A percentile compares a stretch with the other conserved stretches of the same genome.
Conservation (phyloP, 2,888 invertebrate species). For the Timema podura region DNA sequence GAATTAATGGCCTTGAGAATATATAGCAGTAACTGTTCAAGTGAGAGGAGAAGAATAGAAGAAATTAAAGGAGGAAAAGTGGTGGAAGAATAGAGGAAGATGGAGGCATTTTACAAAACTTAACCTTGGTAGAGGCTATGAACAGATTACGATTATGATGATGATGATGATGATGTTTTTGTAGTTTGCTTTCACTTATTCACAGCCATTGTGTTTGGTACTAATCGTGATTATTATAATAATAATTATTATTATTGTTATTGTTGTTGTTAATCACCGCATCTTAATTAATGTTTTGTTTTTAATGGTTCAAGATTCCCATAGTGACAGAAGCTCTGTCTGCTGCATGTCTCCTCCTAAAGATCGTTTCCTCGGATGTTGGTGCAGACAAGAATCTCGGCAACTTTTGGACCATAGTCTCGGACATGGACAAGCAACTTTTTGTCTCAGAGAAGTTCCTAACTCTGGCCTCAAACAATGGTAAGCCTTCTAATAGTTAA, state of each 20-base stretch:
- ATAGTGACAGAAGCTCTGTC: slow-evolving; percentile 69
- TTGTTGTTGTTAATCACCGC: not conserved
- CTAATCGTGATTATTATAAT: no score
- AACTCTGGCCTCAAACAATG: slow-evolving; percentile 63
- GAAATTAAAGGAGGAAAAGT: no score
- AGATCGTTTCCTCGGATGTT: slow-evolving; percentile 51
- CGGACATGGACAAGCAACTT: slow-evolving; percentile 71
- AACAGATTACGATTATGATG: not conserved
- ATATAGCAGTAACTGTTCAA: no score
- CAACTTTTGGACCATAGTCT: slow-evolving; percentile 64
- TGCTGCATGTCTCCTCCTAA: slow-evolving; percentile 63
- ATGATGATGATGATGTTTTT: not conserved
- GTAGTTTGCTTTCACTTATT: not conserved
- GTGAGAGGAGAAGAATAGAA: no score
- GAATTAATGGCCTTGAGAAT: no score
- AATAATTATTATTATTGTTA: no score
- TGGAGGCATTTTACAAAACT: no score
- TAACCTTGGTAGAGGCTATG: not conserved
- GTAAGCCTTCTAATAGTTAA: slow-evolving; percentile 39
- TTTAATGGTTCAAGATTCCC: slow-evolving; percentile 43
- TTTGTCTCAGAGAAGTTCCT: slow-evolving; percentile 82
- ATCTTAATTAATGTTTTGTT: slow-evolving; percentile 9
- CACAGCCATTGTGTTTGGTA: no score
- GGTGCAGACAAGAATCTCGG: slow-evolving; percentile 51
- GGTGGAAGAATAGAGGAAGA: no score